Percentiles rank a stretch among this genome's conserved stretches.
Conservation (phyloP, 2,113 vertebrate species). For the Rhegmatorhina hoffmannsi region DNA sequence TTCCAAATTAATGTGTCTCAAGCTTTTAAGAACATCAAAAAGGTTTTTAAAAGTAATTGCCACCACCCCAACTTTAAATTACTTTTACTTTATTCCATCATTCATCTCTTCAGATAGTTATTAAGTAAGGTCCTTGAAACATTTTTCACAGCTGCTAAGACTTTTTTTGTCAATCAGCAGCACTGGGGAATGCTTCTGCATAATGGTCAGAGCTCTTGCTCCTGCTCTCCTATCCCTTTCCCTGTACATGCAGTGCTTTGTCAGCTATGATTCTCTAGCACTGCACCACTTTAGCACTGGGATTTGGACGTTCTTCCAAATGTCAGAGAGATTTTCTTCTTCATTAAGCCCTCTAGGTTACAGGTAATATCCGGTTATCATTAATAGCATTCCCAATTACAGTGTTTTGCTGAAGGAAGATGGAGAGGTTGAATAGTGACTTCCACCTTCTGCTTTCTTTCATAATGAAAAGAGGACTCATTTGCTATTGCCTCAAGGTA, state of each 20-base stretch:
- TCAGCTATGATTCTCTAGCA: not conserved
- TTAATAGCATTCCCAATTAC: not conserved
- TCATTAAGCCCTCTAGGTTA: slow-evolving; percentile 44
- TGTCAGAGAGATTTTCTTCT: slow-evolving; percentile 42
- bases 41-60: not conserved
- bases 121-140: not conserved
- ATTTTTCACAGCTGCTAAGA: not conserved
- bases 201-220: not conserved
- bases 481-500: slow-evolving; percentile 31
- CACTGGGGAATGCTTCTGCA: not conserved
- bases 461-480: slow-evolving; percentile 21
- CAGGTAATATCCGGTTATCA: slow-evolving; percentile 8
- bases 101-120: not conserved
- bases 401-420: slow-evolving; percentile 23
- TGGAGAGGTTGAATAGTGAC: not conserved
- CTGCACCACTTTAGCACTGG: not conserved
- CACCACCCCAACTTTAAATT: not conserved
- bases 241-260: not conserved
- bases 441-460: slow-evolving; percentile 42
- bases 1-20: not conserved
- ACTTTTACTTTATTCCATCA: not conserved
- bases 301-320: slow-evolving; percentile 2
- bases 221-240: not conserved
- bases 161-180: not conserved
- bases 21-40: not conserved